A percentile compares a stretch with the other conserved stretches of the same genome.
Evolutionary conservation across 2,888 invertebrate genomes (phyloP).

Genomic region (Pheosia gnoma): DNA sequence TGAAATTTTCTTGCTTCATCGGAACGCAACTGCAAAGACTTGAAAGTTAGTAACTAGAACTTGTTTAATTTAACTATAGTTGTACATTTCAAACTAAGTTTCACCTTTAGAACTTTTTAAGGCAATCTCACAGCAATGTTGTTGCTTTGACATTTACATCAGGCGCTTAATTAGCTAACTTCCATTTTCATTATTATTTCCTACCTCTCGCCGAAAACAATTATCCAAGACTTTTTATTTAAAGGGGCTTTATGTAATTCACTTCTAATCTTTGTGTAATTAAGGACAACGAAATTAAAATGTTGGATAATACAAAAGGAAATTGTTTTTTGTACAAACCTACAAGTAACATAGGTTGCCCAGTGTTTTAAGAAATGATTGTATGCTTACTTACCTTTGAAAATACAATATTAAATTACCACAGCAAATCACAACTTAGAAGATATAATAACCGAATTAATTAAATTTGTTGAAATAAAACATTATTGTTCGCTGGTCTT

Average conservation of each 20-base stretch:
- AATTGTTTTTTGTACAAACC: neutral
- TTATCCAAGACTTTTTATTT: neutral
- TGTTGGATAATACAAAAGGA: constrained; percentile 4
- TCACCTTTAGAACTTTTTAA: neutral
- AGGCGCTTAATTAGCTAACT: constrained; percentile 4
- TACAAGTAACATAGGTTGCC: too few species aligned
- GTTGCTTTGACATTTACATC: constrained; percentile 2
- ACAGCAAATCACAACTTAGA: too few species aligned
- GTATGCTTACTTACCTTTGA: too few species aligned
- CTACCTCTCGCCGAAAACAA: neutral
- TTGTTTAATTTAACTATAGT: neutral
- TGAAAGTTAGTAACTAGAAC: neutral
- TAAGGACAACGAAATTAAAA: constrained; percentile 8
- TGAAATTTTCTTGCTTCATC: neutral
- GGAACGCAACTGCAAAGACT: neutral
- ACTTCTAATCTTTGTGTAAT: constrained; percentile 4
- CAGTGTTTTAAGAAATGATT: too few species aligned
- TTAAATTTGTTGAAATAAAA: too few species aligned
- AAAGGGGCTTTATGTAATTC: neutral
- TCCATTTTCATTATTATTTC: neutral
- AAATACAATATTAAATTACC: too few species aligned
- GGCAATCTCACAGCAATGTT: neutral
- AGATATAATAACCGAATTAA: too few species aligned
- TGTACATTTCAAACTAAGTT: neutral
- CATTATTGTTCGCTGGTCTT: neutral